Evolutionary conservation across 2,888 invertebrate genomes (phyloP).

Genomic region (Nebria salina): DNA sequence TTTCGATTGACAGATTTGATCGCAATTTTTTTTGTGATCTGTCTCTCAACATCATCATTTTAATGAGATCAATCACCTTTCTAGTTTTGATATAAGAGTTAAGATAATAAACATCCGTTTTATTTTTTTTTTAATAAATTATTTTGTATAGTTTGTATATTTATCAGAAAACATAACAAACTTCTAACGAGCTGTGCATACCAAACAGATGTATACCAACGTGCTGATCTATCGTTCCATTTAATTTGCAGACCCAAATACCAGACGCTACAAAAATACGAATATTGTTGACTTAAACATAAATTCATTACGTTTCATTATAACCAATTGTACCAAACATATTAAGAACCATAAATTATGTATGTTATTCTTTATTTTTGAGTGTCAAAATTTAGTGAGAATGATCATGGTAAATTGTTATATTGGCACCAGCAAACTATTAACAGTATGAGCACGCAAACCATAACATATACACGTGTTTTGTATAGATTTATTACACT

Average conservation of each 20-base stretch:
- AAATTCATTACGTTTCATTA: conserved; percentile 33
- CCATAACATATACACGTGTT: not conserved
- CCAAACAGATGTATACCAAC: not conserved
- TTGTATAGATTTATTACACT: conserved; percentile 27
- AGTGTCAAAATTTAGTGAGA: conserved; percentile 5
- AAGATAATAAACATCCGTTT: not conserved
- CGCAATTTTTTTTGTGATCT: not conserved
- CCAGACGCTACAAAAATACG: not conserved
- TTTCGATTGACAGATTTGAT: too few relatives aligned
- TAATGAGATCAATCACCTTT: not conserved
- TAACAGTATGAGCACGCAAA: not conserved
- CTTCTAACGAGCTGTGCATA: not conserved
- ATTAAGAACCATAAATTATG: conserved; percentile 37
- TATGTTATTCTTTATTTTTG: not conserved
- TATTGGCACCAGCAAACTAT: conserved; percentile 8
- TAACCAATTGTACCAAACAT: conserved; percentile 29
- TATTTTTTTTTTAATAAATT: not conserved
- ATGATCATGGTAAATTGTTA: not conserved
- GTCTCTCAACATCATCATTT: not conserved
- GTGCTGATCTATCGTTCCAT: conserved; percentile 1
- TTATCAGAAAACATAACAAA: not conserved
- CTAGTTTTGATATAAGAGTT: not conserved
- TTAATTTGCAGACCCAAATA: conserved; percentile 1
- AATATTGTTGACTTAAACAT: conserved; percentile 17
- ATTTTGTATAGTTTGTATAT: not conserved